Percentiles rank a stretch among this genome's conserved stretches.
phyloP scores from a whole-genome alignment of 1,140 invertebrate species.

The Lysiphlebus fabarum region DNA sequence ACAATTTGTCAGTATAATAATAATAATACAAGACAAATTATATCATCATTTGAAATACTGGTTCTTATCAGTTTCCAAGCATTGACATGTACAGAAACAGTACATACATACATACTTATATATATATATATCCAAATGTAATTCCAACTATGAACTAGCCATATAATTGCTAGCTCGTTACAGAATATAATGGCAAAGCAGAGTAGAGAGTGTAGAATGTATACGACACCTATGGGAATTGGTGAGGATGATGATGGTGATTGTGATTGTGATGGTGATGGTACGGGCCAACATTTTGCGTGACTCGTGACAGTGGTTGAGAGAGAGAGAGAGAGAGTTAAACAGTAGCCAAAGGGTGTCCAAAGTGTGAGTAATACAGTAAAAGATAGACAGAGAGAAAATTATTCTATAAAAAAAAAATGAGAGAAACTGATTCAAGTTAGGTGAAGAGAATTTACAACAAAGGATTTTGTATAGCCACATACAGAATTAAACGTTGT shows the following conservation, averaged over 20 bases:
- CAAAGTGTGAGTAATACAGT: too few relatives aligned
- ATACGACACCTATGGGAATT: conserved; percentile 16
- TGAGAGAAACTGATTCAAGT: conserved; percentile 13
- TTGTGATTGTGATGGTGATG: conserved; percentile 2
- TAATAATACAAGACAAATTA: too few relatives aligned
- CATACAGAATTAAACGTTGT: conserved; percentile 23
- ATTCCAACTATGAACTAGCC: neutral
- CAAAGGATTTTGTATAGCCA: neutral
- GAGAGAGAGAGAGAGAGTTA: too few relatives aligned
- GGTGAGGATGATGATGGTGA: neutral
- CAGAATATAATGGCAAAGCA: conserved; percentile 9
- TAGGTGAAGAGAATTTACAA: neutral
- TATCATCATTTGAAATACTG: too few relatives aligned
- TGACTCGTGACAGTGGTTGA: too few relatives aligned
- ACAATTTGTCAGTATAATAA: too few relatives aligned
- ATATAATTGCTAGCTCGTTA: conserved; percentile 25
- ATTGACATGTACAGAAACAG: conserved; percentile 16
- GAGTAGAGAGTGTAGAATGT: conserved; percentile 6
- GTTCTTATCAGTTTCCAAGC: conserved; percentile 9
- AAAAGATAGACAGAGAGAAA: too few relatives aligned
- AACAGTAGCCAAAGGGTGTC: too few relatives aligned
- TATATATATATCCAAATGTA: neutral
- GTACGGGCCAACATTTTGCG: neutral
- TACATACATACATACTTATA: too few relatives aligned
- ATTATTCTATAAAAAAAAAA: too few relatives aligned